Evolutionary conservation across 2,797 vertebrate species (phyloP).

Genomic region (Siniperca undulata): DNA sequence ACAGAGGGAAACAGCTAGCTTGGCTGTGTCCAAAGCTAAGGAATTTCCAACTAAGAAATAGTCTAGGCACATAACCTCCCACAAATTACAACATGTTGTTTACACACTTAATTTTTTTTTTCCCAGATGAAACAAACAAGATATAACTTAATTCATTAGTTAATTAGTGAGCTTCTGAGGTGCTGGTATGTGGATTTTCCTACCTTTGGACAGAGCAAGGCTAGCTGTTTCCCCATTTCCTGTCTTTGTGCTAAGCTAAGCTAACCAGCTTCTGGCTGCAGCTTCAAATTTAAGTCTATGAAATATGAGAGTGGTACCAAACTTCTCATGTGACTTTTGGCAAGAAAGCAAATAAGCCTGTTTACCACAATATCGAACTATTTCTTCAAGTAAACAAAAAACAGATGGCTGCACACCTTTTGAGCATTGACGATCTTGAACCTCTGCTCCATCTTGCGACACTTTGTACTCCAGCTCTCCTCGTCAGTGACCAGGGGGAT

Average conservation of each 20-base stretch:
- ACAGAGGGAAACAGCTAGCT: neutral
- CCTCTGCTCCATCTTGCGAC: constrained; percentile 98
- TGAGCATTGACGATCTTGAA: constrained; percentile 98
- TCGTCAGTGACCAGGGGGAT: constrained; percentile 94
- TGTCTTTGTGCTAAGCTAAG: neutral
- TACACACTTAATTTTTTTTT: too few relatives aligned
- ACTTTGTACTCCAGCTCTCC: constrained; percentile 98
- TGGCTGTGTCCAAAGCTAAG: too few relatives aligned
- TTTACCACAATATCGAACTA: neutral
- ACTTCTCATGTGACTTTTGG: neutral
- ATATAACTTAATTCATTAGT: too few relatives aligned
- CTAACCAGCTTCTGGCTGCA: neutral
- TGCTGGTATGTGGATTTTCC: too few relatives aligned
- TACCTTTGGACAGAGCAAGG: too few relatives aligned
- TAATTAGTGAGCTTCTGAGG: too few relatives aligned
- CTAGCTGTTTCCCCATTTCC: neutral
- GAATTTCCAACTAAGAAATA: too few relatives aligned
- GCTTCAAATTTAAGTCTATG: too few relatives aligned
- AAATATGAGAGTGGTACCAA: neutral
- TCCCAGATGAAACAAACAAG: too few relatives aligned
- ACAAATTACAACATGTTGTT: too few relatives aligned
- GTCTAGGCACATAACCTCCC: too few relatives aligned
- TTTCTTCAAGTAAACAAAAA: neutral
- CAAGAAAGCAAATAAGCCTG: neutral
- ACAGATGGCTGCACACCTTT: constrained; percentile 85